Evolutionary conservation across 1,140 invertebrate species (phyloP).

Genomic region (Piezodorus guildinii): DNA sequence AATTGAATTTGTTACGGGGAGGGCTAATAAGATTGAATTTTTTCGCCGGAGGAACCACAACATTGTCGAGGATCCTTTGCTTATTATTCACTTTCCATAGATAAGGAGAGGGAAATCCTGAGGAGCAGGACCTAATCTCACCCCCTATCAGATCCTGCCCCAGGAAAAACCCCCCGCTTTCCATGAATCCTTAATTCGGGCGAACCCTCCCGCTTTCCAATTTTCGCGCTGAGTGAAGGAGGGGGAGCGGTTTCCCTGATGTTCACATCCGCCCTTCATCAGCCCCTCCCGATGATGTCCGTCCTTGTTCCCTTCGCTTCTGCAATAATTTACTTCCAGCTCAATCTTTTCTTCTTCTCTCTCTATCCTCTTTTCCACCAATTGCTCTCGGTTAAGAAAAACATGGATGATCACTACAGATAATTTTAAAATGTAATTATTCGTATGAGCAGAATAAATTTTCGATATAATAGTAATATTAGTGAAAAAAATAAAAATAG

Average conservation of each 20-base stretch:
- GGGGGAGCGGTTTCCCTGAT: background rate
- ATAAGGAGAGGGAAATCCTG: background rate
- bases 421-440: too few relatives aligned
- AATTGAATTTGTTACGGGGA: too few relatives aligned
- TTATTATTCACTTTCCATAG: constrained; percentile 2
- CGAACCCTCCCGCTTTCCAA: background rate
- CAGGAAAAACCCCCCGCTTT: background rate
- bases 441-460: too few relatives aligned
- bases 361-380: too few relatives aligned
- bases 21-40: constrained; percentile 4
- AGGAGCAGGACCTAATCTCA: constrained; percentile 3
- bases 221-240: background rate
- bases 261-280: background rate
- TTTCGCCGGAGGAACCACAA: background rate
- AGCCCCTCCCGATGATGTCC: too few relatives aligned
- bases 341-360: too few relatives aligned
- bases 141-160: constrained; percentile 3
- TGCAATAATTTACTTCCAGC: too few relatives aligned
- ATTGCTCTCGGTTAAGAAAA: too few relatives aligned
- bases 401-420: too few relatives aligned
- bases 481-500: too few relatives aligned
- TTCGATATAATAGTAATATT: too few relatives aligned
- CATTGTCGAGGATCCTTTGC: background rate
- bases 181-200: constrained; percentile 13
- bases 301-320: too few relatives aligned